A percentile compares a stretch with the other conserved stretches of the same genome.
phyloP scores from a whole-genome alignment of 2,888 invertebrate species.

The Erannis defoliaria region DNA sequence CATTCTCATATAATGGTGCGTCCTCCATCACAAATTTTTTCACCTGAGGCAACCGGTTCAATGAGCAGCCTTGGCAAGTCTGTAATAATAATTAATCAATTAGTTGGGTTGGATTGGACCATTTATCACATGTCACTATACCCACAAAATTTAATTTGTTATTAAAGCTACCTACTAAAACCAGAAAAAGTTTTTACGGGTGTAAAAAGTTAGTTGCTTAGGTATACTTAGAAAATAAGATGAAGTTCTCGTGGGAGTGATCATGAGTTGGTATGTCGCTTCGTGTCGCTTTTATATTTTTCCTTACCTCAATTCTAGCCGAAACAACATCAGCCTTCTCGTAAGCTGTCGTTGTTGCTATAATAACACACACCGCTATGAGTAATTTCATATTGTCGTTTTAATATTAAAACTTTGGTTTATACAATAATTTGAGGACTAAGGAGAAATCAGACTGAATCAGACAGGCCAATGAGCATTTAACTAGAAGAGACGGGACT shows the following conservation, averaged over 20 bases:
- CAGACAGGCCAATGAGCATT: too few species aligned
- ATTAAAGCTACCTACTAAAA: too few species aligned
- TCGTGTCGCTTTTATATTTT: background rate
- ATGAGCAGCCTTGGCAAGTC: constrained; percentile 90
- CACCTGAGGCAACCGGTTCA: constrained; percentile 89
- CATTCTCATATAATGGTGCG: constrained; percentile 87
- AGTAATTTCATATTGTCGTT: constrained; percentile 46
- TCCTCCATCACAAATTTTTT: constrained; percentile 89
- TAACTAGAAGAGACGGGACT: too few species aligned
- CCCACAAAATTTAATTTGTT: too few species aligned
- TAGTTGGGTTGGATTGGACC: background rate
- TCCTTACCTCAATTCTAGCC: constrained; percentile 77
- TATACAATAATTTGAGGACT: too few species aligned
- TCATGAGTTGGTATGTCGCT: too few species aligned
- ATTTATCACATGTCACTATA: background rate
- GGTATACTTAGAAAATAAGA: too few species aligned
- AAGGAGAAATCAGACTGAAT: too few species aligned
- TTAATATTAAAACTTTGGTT: too few species aligned
- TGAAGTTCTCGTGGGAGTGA: too few species aligned
- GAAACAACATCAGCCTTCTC: constrained; percentile 70
- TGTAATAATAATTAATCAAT: constrained; percentile 57
- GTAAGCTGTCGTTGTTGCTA: constrained; percentile 58
- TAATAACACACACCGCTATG: constrained; percentile 51
- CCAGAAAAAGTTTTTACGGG: too few species aligned
- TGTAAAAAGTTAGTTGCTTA: too few species aligned